These are phyloP conservation scores for Henicopernis longicauda DNA, from an alignment of 2,113 vertebrate species.

Conservation along the genomic window DNA sequence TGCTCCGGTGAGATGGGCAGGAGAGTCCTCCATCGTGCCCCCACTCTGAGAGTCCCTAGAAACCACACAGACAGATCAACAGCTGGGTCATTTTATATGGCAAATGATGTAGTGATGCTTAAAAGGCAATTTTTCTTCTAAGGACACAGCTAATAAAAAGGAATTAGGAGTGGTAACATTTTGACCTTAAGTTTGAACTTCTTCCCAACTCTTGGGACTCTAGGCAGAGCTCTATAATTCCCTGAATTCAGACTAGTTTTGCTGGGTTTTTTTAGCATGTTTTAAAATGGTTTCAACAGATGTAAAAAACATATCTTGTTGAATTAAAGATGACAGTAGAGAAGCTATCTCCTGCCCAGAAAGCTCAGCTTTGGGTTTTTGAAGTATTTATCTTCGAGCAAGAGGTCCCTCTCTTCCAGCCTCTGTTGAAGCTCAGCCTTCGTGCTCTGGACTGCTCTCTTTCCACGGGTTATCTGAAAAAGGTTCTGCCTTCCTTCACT, in stretches of 20 bases:
- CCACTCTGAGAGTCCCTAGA: not conserved
- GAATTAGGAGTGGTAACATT: not conserved
- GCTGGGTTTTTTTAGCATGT: not conserved
- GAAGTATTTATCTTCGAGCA: slow-evolving; percentile 3
- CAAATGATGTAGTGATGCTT: not conserved
- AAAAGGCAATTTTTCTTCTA: not conserved
- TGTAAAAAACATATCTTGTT: not conserved
- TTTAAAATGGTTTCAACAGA: not conserved
- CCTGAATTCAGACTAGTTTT: not conserved
- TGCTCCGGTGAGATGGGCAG: not conserved
- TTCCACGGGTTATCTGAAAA: slow-evolving; percentile 37
- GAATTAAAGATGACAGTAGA: not conserved
- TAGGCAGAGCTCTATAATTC: not conserved
- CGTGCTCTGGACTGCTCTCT: not conserved
- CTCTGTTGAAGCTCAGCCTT: slow-evolving; percentile 5
- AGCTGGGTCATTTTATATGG: not conserved
- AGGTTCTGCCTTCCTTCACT: slow-evolving; percentile 45
- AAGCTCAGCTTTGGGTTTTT: not conserved
- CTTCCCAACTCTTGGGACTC: not conserved
- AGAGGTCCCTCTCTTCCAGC: not conserved
- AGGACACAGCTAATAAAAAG: not conserved
- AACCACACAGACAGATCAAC: not conserved
- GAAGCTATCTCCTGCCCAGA: not conserved
- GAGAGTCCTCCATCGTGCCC: not conserved
- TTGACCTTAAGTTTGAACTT: not conserved